Evolutionary conservation across 2,888 invertebrate species (phyloP).

Genomic region (Agrilus cyanescens): DNA sequence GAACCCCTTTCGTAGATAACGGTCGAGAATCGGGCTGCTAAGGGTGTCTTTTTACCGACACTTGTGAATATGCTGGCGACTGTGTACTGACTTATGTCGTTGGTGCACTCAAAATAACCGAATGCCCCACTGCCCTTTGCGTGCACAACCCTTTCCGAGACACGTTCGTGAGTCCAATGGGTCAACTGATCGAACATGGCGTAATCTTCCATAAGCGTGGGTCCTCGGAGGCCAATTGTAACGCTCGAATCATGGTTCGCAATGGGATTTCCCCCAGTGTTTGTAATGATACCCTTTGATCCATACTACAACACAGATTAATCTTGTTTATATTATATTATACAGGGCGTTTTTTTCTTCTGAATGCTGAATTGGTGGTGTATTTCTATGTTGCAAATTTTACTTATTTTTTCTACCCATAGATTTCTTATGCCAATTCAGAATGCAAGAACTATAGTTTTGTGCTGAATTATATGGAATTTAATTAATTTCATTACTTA

Average conservation of each 20-base stretch:
- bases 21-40: slow-evolving; percentile 71
- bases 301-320: too few species aligned
- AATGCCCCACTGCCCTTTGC: slow-evolving; percentile 90
- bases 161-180: slow-evolving; percentile 81
- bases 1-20: slow-evolving; percentile 85
- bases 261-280: slow-evolving; percentile 72
- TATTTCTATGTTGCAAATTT: too few species aligned
- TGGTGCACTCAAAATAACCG: slow-evolving; percentile 74
- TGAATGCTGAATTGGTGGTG: too few species aligned
- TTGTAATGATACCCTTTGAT: slow-evolving; percentile 37
- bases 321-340: too few species aligned
- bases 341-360: too few species aligned
- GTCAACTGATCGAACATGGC: slow-evolving; percentile 65
- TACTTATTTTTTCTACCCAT: too few species aligned
- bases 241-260: slow-evolving; percentile 62
- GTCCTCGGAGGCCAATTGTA: slow-evolving; percentile 80
- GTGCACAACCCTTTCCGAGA: slow-evolving; percentile 91
- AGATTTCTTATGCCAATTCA: too few species aligned
- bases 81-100: slow-evolving; percentile 68
- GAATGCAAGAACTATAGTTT: too few species aligned
- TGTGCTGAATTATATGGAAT: too few species aligned
- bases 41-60: slow-evolving; percentile 70
- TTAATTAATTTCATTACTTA: too few species aligned
- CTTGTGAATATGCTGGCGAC: slow-evolving; percentile 67
- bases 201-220: slow-evolving; percentile 74